A percentile compares a stretch with the other conserved stretches of the same genome.
phyloP scores from a whole-genome alignment of 2,797 vertebrate genomes.

The Menidia menidia region DNA sequence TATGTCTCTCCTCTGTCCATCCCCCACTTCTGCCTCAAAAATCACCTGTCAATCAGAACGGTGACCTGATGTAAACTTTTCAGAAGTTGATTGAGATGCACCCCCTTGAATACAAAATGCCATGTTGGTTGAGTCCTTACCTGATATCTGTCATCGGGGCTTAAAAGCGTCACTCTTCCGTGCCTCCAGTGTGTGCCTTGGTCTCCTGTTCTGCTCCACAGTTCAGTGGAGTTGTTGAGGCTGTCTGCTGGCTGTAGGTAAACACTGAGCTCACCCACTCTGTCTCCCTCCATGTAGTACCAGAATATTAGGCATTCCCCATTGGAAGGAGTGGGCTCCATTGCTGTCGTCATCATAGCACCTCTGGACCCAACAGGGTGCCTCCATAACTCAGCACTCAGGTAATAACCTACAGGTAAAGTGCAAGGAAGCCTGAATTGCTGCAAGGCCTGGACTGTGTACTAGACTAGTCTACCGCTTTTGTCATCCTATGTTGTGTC shows the following conservation, averaged over 20 bases:
- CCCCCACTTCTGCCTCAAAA: slow-evolving; percentile 79
- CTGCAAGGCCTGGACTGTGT: not conserved
- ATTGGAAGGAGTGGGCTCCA: slow-evolving; percentile 66
- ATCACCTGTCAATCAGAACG: slow-evolving; percentile 70
- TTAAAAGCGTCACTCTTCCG: slow-evolving; percentile 74
- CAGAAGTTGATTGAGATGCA: not conserved
- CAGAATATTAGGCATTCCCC: slow-evolving; percentile 84
- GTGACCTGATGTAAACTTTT: not conserved
- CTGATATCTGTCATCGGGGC: slow-evolving; percentile 68
- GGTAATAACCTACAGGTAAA: slow-evolving; percentile 77
- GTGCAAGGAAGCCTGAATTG: not conserved
- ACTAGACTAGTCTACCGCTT: not conserved
- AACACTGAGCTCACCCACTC: slow-evolving; percentile 71
- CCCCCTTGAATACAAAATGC: no score
- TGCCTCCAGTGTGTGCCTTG: slow-evolving; percentile 82
- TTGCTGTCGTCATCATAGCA: slow-evolving; percentile 58
- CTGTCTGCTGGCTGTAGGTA: slow-evolving; percentile 54
- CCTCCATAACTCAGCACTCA: slow-evolving; percentile 80
- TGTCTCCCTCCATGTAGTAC: slow-evolving; percentile 82
- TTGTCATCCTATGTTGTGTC: slow-evolving; percentile 1
- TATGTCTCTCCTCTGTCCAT: slow-evolving; percentile 68
- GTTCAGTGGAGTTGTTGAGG: not conserved
- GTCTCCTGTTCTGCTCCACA: slow-evolving; percentile 76
- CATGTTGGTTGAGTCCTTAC: slow-evolving; percentile 39
- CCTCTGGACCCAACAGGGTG: slow-evolving; percentile 57